Percentiles rank a stretch among this genome's conserved stretches.
phyloP scores from a whole-genome alignment of 2,888 invertebrate genomes.

The Autographa gamma region DNA sequence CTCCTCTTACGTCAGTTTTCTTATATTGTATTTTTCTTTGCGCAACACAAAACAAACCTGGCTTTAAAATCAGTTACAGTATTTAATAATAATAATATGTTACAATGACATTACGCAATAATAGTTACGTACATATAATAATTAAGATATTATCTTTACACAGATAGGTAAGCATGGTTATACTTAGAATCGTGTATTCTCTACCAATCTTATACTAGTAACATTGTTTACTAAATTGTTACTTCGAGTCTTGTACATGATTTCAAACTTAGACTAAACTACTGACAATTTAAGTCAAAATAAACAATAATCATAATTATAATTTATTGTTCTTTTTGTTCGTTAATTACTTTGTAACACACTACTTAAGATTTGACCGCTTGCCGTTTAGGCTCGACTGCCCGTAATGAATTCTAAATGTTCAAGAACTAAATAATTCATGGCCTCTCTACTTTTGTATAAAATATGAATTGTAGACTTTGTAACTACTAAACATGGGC shows the following conservation, averaged over 20 bases:
- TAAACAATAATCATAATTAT: background rate
- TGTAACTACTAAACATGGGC: constrained; percentile 43
- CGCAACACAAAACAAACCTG: too few species aligned
- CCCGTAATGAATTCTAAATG: constrained; percentile 10
- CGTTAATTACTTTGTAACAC: background rate
- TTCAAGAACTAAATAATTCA: constrained; percentile 18
- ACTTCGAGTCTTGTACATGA: background rate
- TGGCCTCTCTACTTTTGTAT: constrained; percentile 27
- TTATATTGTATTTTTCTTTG: too few species aligned
- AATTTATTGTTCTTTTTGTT: background rate
- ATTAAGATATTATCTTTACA: too few species aligned
- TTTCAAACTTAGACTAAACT: background rate
- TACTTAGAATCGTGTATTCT: too few species aligned
- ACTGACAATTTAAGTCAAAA: background rate
- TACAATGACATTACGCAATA: too few species aligned
- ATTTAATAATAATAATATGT: too few species aligned
- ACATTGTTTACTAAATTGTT: background rate
- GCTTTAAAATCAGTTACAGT: too few species aligned
- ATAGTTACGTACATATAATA: too few species aligned
- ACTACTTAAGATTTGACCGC: background rate
- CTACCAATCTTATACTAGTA: too few species aligned
- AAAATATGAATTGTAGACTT: constrained; percentile 45
- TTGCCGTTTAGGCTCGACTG: background rate
- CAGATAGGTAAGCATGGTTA: too few species aligned
- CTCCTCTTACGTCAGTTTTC: too few species aligned